Evolutionary conservation across 2,888 invertebrate genomes (phyloP).

Genomic region (Microchrysa polita): DNA sequence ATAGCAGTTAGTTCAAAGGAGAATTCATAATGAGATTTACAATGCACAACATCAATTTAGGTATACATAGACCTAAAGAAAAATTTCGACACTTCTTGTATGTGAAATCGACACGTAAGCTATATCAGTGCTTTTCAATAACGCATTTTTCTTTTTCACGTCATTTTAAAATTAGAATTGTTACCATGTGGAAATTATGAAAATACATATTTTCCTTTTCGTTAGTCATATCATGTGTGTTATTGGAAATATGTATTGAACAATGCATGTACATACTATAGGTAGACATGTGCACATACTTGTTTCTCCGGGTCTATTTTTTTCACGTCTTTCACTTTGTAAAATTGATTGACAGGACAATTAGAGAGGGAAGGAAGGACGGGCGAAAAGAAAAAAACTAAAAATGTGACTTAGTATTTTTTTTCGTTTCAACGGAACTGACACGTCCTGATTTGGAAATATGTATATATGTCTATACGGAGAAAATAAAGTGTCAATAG

Average conservation of each 20-base stretch:
- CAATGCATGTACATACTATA: neutral
- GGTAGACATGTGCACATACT: neutral
- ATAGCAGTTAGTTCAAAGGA: no score
- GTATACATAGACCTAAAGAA: no score
- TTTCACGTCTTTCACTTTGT: neutral
- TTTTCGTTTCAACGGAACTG: no score
- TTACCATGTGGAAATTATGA: slow-evolving; percentile 34
- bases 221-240: slow-evolving; percentile 5
- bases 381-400: neutral
- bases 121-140: neutral
- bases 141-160: neutral
- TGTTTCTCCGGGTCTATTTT: no score
- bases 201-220: slow-evolving; percentile 19
- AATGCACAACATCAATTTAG: no score
- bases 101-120: no score
- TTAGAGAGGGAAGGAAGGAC: slow-evolving; percentile 23
- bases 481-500: neutral
- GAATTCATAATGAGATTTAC: no score
- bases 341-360: slow-evolving; percentile 32
- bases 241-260: slow-evolving; percentile 8
- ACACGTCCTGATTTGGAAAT: no score
- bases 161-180: slow-evolving; percentile 22
- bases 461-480: no score
- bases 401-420: no score
- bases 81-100: no score